phyloP scores from a whole-genome alignment of 2,888 invertebrate species.

The Heliconius cydno region DNA sequence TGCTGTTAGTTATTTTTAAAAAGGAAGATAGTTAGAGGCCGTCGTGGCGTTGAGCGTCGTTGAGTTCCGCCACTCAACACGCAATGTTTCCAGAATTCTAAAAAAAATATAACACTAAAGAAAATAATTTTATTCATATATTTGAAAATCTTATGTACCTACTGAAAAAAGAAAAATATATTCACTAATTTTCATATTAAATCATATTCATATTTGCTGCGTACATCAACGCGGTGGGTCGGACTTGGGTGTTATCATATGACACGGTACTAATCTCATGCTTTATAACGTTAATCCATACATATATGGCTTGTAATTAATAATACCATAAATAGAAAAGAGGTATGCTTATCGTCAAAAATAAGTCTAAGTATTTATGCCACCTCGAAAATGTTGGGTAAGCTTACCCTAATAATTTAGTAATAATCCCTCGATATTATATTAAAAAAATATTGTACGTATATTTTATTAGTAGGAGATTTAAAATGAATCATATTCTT shows the following conservation, averaged over 20 bases:
- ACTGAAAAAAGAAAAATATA: too few species aligned
- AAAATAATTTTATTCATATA: too few species aligned
- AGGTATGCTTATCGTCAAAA: slow-evolving; percentile 13
- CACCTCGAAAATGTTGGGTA: slow-evolving; percentile 5
- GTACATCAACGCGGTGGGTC: slow-evolving; percentile 4
- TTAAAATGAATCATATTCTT: background rate
- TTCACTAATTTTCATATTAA: too few species aligned
- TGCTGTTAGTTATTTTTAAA: too few species aligned
- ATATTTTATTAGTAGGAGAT: background rate
- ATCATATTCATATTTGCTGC: background rate
- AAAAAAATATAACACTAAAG: too few species aligned
- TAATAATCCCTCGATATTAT: background rate
- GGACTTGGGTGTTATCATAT: slow-evolving; percentile 3
- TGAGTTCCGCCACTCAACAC: too few species aligned
- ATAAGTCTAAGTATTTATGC: slow-evolving; percentile 11
- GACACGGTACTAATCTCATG: slow-evolving; percentile 14
- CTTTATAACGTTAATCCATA: slow-evolving; percentile 8
- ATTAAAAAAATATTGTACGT: background rate
- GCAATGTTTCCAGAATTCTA: too few species aligned
- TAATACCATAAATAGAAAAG: slow-evolving; percentile 13
- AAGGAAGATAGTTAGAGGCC: too few species aligned
- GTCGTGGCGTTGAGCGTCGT: too few species aligned
- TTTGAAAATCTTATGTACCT: too few species aligned
- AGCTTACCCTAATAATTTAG: background rate
- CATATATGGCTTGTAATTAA: slow-evolving; percentile 16